Evolutionary conservation across 2,113 vertebrate genomes (phyloP), one percentile per base, ranked within the genome.

Genomic region (Nettapus auritus): DNA sequence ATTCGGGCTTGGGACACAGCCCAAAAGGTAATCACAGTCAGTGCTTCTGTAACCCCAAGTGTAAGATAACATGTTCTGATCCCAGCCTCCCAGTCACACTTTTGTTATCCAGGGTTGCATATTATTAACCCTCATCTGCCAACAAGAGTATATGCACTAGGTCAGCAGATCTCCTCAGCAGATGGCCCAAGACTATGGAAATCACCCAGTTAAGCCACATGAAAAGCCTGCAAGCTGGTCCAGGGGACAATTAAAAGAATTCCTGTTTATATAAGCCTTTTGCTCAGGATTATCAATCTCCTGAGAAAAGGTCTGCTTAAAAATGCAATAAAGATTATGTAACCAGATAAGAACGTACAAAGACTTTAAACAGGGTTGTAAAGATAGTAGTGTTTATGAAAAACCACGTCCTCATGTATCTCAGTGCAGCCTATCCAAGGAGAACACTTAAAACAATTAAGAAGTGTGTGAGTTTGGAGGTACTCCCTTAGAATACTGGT

Each of bases 301-400:
- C 34, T 88, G 75, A 85, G 34, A 91, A 74, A 95, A 91, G 16
- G 21, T 14, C 55, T 89, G 28, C 36, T 95, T 93, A 82, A 89
- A 59, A 94, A 82, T 57, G 59, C 79, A 82, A 26, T 86, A 89
- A 93, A 96, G 91, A 89, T 95, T 96, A 70, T 0, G 0, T 88
- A 95, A 87, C 44, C 53, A 77, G 93, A 64, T 88, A 95, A 92
- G 66, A 86, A 62, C 4, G 7, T 70, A 82, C 33, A 50, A 82
- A 92, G 88, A 79, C 81, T 94, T 94, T 82, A 64, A 77, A 68
- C 8, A 69, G 21, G n/a, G 29, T 88, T 89, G 60, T 92, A 96
- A 96, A 96, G 86, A 90, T 88, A 92, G 52, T 23, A 63, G 20
- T 55, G 63, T 73, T 91, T 86, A 81, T 93, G 90, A 80, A 90